Evolutionary conservation across 2,888 invertebrate species (phyloP).

Genomic region (Endotricha flammealis): DNA sequence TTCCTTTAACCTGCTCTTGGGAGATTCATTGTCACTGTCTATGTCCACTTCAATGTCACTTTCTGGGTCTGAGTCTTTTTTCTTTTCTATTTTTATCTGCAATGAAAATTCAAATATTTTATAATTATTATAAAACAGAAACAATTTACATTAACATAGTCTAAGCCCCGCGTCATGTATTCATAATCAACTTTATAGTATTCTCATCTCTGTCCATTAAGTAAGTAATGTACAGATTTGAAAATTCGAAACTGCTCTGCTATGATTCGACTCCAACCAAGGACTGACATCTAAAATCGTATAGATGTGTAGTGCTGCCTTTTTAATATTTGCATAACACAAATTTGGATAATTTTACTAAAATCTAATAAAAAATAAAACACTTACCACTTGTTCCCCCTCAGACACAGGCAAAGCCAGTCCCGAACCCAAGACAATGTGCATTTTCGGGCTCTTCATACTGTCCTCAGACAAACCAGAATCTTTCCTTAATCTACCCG

Average conservation of each 20-base stretch:
- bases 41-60: constrained; percentile 80
- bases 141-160: no score
- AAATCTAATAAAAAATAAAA: constrained; percentile 1
- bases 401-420: constrained; percentile 75
- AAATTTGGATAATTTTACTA: constrained; percentile 4
- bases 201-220: no score
- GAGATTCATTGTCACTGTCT: constrained; percentile 67
- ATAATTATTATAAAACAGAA: no score
- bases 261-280: no score
- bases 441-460: constrained; percentile 62
- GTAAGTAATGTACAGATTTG: no score
- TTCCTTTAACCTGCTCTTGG: constrained; percentile 16
- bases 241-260: no score
- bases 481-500: constrained; percentile 48
- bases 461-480: constrained; percentile 57
- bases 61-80: constrained; percentile 64
- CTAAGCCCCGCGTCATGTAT: no score
- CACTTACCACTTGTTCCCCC: constrained; percentile 78
- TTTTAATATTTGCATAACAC: no score
- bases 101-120: no score
- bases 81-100: constrained; percentile 73
- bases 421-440: constrained; percentile 73
- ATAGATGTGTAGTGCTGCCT: no score
- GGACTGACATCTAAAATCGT: no score
- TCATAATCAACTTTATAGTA: constrained; percentile 6